Base-by-base conservation (phyloP, 2,797 vertebrate genomes). In the Triplophysa bombifrons region DNA sequence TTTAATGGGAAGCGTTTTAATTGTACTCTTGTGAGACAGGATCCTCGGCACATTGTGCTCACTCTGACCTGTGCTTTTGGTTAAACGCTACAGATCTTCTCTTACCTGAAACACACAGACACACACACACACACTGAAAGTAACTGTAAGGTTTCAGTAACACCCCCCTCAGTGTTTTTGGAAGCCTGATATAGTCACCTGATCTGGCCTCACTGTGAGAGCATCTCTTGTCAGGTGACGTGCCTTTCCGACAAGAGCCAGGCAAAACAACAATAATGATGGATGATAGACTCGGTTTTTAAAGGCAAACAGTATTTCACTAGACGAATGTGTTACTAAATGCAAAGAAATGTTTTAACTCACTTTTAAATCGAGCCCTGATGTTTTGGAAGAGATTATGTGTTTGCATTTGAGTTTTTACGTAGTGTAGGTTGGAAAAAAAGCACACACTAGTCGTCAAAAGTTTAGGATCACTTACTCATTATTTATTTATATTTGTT, bases 161-260 rank as follows among this genome's bases (percentile, higher is more conserved):
- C 71, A 72, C 10, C 55, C 71, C 71, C 53, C 58, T 61, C 73
- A 19, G 72, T 55, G 68, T 60, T 63, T 58, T 67, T 27, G 38
- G 66, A 78, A 83, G 70, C 70, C 67, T 19, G 73, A 87, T 81
- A 67, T 10, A 25, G 82, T 84, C 86, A 87, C 53, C 55, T 76
- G 67, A 86, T 73, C 78, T 81, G 4, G 64, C n/a, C 74, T 56
- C 61, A 16, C 71, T 69, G 76, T 81, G 68, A 79, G 77, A 72
- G 76, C 34, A 16, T 80, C 88, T 83, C 56, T n/a, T 25, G 70
- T 63, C 61, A 83, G 66, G 58, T 27, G 53, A 56, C 50, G 74
- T 46, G 55, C 22, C 12, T 81, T 65, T 58, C 63, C 60, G 72
- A 75, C 58, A 46, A 74, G 72, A 83, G 71, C 17, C 27, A 44